Base-by-base conservation (phyloP, 2,113 vertebrate species). In the Notothenia coriiceps region DNA sequence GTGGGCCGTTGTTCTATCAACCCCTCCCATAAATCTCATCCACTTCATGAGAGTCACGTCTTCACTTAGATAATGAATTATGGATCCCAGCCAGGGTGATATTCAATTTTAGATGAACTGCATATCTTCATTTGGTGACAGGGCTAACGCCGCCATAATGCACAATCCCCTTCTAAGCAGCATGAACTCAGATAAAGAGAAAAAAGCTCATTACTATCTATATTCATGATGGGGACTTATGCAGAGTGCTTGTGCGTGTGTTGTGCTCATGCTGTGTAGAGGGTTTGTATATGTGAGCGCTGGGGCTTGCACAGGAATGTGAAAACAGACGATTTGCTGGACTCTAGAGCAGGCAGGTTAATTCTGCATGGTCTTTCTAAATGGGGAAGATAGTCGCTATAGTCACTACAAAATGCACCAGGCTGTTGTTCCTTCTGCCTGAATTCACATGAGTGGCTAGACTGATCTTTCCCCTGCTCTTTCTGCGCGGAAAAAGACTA, bases 51-150 rank as follows among this genome's bases (percentile, higher is more conserved):
- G 91, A 92, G 88, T 82, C 94, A 90, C 87, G 83, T 94, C 91
- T 93, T 93, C 90, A 94, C 92, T 93, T 91, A 84, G 90, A 93
- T 91, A 83, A 93, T 94, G 92, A 93, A 94, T 93, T 92, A 93
- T 94, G 90, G 87, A 93, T 94, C 86, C 74, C 64, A 77, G 84
- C 83, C 88, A 78, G 85, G 74, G 87, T 90, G 89, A 91, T 92
- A 89, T 91, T 94, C 91, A 93, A 93, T 94, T 93, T 94, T 93
- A 92, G 80, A 93, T 94, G 93, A 94, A 92, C 87, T 77, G 89
- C 80, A 86, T 84, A 85, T 90, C 86, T 90, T 92, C 90, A 92
- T 92, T 89, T 88, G 87, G 84, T 88, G 93, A 91, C 92, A 89
- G 86, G 54, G 72, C 80, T 61, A 18, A 56, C 6, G 74, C 69